Evolutionary conservation across 2,797 vertebrate genomes (phyloP).

Genomic region (Emydoidea blandingii): DNA sequence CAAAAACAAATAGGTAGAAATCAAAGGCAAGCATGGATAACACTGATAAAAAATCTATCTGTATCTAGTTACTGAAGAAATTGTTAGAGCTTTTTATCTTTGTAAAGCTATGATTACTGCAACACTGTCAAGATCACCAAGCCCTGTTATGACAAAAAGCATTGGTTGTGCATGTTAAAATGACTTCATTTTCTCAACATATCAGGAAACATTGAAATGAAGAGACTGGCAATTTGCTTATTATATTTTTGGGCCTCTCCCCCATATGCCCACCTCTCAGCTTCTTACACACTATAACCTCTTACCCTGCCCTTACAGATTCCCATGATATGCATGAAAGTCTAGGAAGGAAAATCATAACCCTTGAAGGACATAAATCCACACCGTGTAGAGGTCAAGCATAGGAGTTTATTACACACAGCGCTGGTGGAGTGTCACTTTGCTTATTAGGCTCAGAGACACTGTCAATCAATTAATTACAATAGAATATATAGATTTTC

Average conservation of each 20-base stretch:
- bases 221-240: background rate
- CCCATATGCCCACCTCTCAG: background rate
- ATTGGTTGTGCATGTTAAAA: constrained; percentile 20
- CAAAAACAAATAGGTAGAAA: constrained; percentile 26
- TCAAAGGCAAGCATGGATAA: constrained; percentile 12
- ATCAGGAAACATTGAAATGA: constrained; percentile 13
- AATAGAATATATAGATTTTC: too few species aligned
- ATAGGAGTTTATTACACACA: too few species aligned
- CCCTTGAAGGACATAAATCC: too few species aligned
- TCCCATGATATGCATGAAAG: constrained; percentile 8
- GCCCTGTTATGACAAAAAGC: background rate
- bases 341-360: constrained; percentile 21
- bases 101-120: constrained; percentile 11
- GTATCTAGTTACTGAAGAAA: constrained; percentile 21
- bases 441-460: too few species aligned
- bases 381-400: too few species aligned
- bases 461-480: too few species aligned
- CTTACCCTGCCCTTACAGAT: constrained; percentile 1
- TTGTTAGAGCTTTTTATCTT: constrained; percentile 20
- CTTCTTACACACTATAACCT: background rate
- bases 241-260: constrained; percentile 11
- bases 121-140: background rate
- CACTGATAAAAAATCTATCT: constrained; percentile 52
- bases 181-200: constrained; percentile 16
- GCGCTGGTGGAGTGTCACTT: too few species aligned